These are phyloP conservation scores for Dasyurus viverrinus DNA, from an alignment of 2,113 vertebrate species.

Conservation along the genomic window DNA sequence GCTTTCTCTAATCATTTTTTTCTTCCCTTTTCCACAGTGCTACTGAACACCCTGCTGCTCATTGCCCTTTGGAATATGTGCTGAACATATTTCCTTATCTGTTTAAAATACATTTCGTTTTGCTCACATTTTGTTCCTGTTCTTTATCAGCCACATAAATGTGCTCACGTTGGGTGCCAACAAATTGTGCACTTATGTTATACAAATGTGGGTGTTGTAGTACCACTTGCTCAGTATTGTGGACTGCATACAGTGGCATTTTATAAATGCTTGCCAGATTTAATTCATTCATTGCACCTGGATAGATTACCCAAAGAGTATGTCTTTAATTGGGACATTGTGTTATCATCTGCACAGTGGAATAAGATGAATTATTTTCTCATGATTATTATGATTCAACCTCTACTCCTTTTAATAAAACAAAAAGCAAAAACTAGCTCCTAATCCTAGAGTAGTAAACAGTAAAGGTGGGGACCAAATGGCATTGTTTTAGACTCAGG, in stretches of 20 bases:
- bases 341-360: not conserved
- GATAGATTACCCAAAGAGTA: not conserved
- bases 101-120: slow-evolving; percentile 27
- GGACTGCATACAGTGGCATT: not conserved
- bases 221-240: not conserved
- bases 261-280: not conserved
- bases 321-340: not conserved
- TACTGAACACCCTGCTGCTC: not conserved
- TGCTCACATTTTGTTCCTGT: not conserved
- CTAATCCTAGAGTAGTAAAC: not conserved
- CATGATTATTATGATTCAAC: not conserved
- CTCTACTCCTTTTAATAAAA: not conserved
- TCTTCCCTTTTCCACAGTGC: not conserved
- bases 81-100: not conserved
- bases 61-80: slow-evolving; percentile 12
- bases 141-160: not conserved
- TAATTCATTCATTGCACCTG: not conserved
- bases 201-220: not conserved
- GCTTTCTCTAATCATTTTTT: not conserved
- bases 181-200: not conserved
- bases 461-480: not conserved
- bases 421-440: not conserved
- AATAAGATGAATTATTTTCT: not conserved
- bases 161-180: not conserved
- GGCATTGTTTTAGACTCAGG: not conserved